These are phyloP conservation scores for Drosophila eugracilis DNA, from an alignment of 1,140 invertebrate genomes.

Conservation along the genomic window DNA sequence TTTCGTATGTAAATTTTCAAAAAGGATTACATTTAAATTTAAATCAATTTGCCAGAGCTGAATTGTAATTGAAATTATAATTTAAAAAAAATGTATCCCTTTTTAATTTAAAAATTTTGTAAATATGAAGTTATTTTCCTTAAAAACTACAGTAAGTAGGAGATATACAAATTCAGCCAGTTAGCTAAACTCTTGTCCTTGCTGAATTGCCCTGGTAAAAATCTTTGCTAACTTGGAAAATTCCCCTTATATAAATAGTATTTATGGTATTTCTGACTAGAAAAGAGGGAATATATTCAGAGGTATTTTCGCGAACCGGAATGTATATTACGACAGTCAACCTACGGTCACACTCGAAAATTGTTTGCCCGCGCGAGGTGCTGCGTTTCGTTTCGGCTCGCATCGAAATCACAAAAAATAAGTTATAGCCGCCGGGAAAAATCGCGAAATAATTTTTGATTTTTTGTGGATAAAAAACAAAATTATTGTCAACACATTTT, in stretches of 20 bases:
- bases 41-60: no score
- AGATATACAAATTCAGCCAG: no score
- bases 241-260: no score
- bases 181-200: no score
- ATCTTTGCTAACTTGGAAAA: background rate
- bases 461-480: conserved; percentile 9
- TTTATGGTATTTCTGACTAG: background rate
- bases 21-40: no score
- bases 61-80: no score
- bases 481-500: conserved; percentile 4
- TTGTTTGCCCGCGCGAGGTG: conserved; percentile 14
- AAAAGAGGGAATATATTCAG: background rate
- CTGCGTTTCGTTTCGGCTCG: conserved; percentile 14
- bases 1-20: no score
- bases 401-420: conserved; percentile 6
- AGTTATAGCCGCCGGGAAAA: conserved; percentile 17
- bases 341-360: conserved; percentile 2
- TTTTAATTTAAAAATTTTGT: no score
- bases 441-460: conserved; percentile 21
- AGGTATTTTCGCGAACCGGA: background rate
- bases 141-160: no score
- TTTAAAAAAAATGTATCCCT: conserved; percentile 1
- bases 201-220: background rate
- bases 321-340: background rate
- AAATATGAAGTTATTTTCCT: no score